Evolutionary conservation across 2,797 vertebrate genomes (phyloP), one percentile per base, ranked within the genome.

Genomic region (Anguilla obscura): DNA sequence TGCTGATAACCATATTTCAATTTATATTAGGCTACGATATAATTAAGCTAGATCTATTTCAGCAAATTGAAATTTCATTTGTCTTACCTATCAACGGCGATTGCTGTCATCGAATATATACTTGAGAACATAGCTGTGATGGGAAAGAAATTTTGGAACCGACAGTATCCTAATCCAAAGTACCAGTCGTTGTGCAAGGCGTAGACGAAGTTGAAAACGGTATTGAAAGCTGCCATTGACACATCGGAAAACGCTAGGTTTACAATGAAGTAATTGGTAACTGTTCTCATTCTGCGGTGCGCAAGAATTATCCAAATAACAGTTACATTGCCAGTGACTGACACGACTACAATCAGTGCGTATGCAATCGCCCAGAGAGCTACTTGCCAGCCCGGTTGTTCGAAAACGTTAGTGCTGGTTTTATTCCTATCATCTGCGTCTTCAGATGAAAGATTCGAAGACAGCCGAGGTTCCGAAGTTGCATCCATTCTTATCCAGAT

Each of bases 181-280:
- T 99, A 98, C 98, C 98, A 99, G 93, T 98, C 96, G 0, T 98
- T 99, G 95, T 99, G 98, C n/a, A 97, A 96, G 3, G 98, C 98
- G 0, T 99, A 99, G 86, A 99, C 93, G 4, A 99, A 99, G 91
- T 98, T 99, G 93, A 99, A 98, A 88, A 97, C 93, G 0, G 97
- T 96, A n/a, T 98, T 99, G 94, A 99, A 98, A 54, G 97, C 90
- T 0, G 98, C 97, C 97, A 97, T 98, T 83, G 97, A 97, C 56
- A 97, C 96, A 30, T 99, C 97, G 0, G 97, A 97, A 88, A 98
- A 96, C 2, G 98, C 98, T 92, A 99, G 91, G 90, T 98, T 99
- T 60, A 99, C 95, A 0, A 98, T 97, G 89, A 99, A 98, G 92
- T 98, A 99, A 89, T 98, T 99, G 91, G 98, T 98, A 2, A 98